Percentiles rank a stretch among this genome's conserved stretches.
Evolutionary conservation across 1,140 invertebrate species (phyloP).

Genomic region (Caenorhabditis remanei): DNA sequence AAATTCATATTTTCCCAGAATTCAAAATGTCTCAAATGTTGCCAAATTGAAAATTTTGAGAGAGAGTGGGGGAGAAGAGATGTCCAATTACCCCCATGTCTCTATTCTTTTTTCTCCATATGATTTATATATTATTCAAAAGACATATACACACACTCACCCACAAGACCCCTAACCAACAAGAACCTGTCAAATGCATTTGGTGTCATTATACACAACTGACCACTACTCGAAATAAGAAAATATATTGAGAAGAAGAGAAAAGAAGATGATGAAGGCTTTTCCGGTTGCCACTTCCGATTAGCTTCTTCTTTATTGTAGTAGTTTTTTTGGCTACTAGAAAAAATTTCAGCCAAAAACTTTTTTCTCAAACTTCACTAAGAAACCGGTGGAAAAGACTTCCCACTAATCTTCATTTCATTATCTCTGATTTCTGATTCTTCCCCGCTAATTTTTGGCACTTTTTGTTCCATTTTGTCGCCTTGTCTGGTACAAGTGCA

Average conservation of each 20-base stretch:
- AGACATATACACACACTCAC: too few relatives aligned
- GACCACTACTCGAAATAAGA: conserved; percentile 12
- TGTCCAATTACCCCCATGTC: too few relatives aligned
- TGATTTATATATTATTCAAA: conserved; percentile 41
- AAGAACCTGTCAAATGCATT: conserved; percentile 46
- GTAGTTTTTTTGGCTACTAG: too few relatives aligned
- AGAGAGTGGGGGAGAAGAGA: background rate
- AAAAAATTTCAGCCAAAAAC: too few relatives aligned
- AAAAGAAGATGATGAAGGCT: background rate
- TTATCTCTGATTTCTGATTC: conserved; percentile 13
- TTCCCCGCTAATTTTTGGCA: too few relatives aligned
- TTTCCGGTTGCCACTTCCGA: background rate
- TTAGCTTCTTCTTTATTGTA: background rate
- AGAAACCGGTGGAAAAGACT: too few relatives aligned
- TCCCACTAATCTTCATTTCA: background rate
- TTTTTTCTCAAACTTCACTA: too few relatives aligned
- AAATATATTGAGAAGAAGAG: background rate
- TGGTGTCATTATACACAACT: conserved; percentile 15
- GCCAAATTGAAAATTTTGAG: background rate
- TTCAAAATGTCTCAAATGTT: too few relatives aligned
- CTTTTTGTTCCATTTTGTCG: too few relatives aligned
- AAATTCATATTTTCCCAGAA: too few relatives aligned
- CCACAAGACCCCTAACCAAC: background rate
- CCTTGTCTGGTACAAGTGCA: too few relatives aligned
- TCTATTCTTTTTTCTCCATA: background rate